Percentiles rank a stretch among this genome's conserved stretches.
phyloP scores from a whole-genome alignment of 2,888 invertebrate genomes.

The Drosophila koepferae region DNA sequence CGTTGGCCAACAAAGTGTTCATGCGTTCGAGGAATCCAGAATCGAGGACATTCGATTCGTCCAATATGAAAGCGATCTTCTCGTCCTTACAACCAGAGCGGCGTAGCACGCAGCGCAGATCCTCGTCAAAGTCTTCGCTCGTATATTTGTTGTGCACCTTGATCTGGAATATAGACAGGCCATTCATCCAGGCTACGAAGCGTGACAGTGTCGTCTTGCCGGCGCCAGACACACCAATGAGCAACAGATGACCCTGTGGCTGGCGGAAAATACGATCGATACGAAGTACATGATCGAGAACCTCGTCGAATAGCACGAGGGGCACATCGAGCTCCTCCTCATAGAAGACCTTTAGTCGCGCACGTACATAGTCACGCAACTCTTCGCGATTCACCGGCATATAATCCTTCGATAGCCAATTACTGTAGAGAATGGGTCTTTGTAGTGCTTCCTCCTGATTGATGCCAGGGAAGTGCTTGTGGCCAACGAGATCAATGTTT shows the following conservation, averaged over 20 bases:
- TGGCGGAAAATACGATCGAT: conserved; percentile 99
- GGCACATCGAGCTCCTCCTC: conserved; percentile 99
- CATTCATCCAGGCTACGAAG: conserved; percentile 99
- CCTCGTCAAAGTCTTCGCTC: conserved; percentile 99
- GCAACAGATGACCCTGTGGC: conserved; percentile 98
- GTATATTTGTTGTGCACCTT: conserved; percentile 99
- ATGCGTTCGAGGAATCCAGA: conserved; percentile 99
- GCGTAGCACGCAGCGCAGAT: conserved; percentile 94
- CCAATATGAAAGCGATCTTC: conserved; percentile 99
- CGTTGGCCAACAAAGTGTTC: conserved; percentile 99
- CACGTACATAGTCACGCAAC: conserved; percentile 97
- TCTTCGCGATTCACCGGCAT: conserved; percentile 98
- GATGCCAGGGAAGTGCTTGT: conserved; percentile 97
- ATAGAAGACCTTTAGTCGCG: conserved; percentile 98
- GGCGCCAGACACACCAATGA: conserved; percentile 99
- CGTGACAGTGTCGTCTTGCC: conserved; percentile 99
- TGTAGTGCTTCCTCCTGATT: conserved; percentile 93
- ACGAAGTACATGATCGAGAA: conserved; percentile 98
- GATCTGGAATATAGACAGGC: conserved; percentile 99
- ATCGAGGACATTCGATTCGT: conserved; percentile 99
- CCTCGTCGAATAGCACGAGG: conserved; percentile 98
- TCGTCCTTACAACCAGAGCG: conserved; percentile 97
- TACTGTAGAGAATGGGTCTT: conserved; percentile 98
- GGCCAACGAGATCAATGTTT: conserved; percentile 96
- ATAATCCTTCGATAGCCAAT: conserved; percentile 99